Evolutionary conservation across 1,140 invertebrate genomes (phyloP), one percentile per base, ranked within the genome.

Genomic region (Lepidurus couesii): DNA sequence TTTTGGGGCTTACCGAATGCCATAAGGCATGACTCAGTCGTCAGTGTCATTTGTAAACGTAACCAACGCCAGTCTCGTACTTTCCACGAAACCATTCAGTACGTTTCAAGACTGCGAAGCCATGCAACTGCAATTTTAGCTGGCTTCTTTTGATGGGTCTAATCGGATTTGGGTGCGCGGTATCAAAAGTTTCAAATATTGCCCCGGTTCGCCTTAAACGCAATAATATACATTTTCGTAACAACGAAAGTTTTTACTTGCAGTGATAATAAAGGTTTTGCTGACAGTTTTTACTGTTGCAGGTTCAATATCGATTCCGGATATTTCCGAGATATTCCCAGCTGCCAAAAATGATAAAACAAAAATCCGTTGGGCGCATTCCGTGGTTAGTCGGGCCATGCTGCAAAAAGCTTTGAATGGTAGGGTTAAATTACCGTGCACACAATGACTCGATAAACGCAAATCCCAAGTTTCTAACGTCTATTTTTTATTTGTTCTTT

Each of bases 221-320:
- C 21, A 65, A n/a, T 45, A 45, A 77, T 24, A n/a, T 44, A 43
- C 8, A 42, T 10, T 44, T 76, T 11, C 21, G 11, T 13, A 9
- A 45, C 53, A n/a, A 24, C 26, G 34, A 45, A 77, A 43, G 44
- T 9, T n/a, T 65, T 24, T 34, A 13, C 44, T 11, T 53, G 16
- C 44, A 42, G 45, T 47, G n/a, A 24, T 10, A n/a, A 11, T 1
- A 65, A 65, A 9, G 9, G 53, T 65, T 7, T 65, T 21, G 16
- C 21, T 65, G 13, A 65, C 16, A 1, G 21, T 16, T 65, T 16
- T 34, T 34, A 34, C 26, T 34, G 26, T 34, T 65, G 53, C 21
- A 65, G 53, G 53, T 16, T 65, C 53, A 1, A 2, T 21, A n/a
- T 26, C 75, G 9, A 78, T 80, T 34, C 73, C 80, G n/a, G 80